A percentile compares a stretch with the other conserved stretches of the same genome.
Evolutionary conservation across 2,888 invertebrate species (phyloP).

Genomic region (Gari tellinella): DNA sequence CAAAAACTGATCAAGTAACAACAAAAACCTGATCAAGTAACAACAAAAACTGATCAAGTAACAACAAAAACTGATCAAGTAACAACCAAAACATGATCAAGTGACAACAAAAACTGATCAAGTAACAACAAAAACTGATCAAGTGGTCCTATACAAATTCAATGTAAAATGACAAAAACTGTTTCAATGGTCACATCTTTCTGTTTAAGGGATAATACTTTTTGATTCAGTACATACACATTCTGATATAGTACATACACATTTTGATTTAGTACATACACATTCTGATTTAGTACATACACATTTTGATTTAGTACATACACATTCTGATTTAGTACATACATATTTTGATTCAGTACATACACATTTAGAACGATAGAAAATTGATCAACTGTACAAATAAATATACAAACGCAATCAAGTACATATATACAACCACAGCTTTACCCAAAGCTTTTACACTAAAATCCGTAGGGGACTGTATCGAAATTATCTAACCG

Average conservation of each 20-base stretch:
- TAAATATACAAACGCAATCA: not conserved
- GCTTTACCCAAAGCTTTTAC: too few species aligned
- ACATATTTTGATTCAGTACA: not conserved
- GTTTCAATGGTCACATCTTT: not conserved
- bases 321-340: not conserved
- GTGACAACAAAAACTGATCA: too few species aligned
- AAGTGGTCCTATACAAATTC: too few species aligned
- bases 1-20: too few species aligned
- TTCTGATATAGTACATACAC: not conserved
- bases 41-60: not conserved
- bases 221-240: not conserved
- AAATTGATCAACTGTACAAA: not conserved
- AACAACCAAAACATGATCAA: not conserved
- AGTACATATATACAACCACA: too few species aligned
- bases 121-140: too few species aligned
- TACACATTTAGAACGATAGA: not conserved
- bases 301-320: too few species aligned
- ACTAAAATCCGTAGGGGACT: slow-evolving; percentile 48
- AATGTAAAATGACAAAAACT: too few species aligned
- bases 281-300: too few species aligned
- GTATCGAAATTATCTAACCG: slow-evolving; percentile 42
- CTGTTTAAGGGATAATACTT: not conserved
- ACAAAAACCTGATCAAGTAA: not conserved
- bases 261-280: too few species aligned
- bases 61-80: slow-evolving; percentile 1